phyloP scores from a whole-genome alignment of 2,797 vertebrate species.

The Buphagus erythrorhynchus region DNA sequence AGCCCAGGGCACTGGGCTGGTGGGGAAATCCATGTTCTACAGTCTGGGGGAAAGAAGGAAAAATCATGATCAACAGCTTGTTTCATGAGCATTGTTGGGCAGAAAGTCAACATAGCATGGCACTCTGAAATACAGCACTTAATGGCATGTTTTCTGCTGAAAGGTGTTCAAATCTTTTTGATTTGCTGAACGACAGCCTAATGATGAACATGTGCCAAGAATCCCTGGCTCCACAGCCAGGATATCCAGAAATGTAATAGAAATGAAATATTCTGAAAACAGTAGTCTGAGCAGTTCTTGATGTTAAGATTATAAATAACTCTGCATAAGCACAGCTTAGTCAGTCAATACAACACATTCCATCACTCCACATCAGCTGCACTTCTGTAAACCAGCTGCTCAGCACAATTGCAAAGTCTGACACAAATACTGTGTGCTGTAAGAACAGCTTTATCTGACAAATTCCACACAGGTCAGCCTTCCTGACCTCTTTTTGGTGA shows the following conservation, averaged over 20 bases:
- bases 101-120: not conserved
- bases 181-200: not conserved
- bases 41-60: constrained; percentile 78
- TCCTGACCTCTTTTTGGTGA: not conserved
- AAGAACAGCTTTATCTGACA: constrained; percentile 1
- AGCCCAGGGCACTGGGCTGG: constrained; percentile 94
- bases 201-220: not conserved
- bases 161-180: not conserved
- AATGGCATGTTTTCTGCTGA: not conserved
- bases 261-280: not conserved
- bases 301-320: not conserved
- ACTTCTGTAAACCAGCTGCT: not conserved
- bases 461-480: constrained; percentile 25
- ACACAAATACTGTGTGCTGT: not conserved
- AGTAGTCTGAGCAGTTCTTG: not conserved
- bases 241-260: not conserved
- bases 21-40: constrained; percentile 98
- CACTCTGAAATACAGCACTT: not conserved
- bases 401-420: constrained; percentile 11
- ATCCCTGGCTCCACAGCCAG: not conserved
- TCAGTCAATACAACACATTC: not conserved
- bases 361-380: not conserved
- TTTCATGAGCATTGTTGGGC: not conserved
- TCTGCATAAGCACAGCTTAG: not conserved
- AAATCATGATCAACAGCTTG: not conserved